These are phyloP conservation scores for Labeo catla DNA, from an alignment of 2,113 vertebrate species.

Conservation along the genomic window DNA sequence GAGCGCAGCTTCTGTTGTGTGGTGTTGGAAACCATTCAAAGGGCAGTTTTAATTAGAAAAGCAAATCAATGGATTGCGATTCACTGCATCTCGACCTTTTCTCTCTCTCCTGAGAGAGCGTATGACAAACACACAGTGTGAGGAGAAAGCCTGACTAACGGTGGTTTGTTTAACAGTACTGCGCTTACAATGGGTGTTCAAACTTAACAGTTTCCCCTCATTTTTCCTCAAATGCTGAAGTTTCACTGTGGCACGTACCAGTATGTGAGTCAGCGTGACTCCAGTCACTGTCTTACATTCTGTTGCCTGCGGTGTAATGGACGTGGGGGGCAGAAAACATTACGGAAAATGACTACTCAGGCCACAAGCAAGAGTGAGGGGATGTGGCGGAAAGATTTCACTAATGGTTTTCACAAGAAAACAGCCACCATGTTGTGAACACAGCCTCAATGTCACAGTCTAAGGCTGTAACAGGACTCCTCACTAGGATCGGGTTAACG, in stretches of 20 bases:
- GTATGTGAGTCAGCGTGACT: slow-evolving; percentile 11
- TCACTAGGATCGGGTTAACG: slow-evolving; percentile 66
- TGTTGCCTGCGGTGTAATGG: slow-evolving; percentile 55
- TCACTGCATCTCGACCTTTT: slow-evolving; percentile 31
- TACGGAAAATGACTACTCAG: slow-evolving; percentile 56
- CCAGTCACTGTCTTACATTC: slow-evolving; percentile 38
- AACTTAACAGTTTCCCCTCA: neutral
- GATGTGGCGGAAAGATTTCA: slow-evolving; percentile 39
- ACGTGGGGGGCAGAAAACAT: slow-evolving; percentile 54
- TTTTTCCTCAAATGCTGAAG: neutral
- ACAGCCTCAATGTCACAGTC: slow-evolving; percentile 6
- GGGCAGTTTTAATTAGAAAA: slow-evolving; percentile 52
- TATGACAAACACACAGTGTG: slow-evolving; percentile 39
- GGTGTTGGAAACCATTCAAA: slow-evolving; percentile 41
- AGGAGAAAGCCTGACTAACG: neutral
- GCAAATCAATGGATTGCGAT: slow-evolving; percentile 58
- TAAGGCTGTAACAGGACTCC: neutral
- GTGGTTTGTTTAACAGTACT: neutral
- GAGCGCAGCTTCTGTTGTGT: slow-evolving; percentile 38
- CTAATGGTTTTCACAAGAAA: slow-evolving; percentile 55
- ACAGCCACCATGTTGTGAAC: slow-evolving; percentile 52
- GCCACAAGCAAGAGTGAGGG: no score
- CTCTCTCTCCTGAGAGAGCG: slow-evolving; percentile 35
- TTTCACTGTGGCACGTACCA: slow-evolving; percentile 19
- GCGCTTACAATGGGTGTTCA: neutral